Evolutionary conservation across 2,113 vertebrate species (phyloP), one percentile per base, ranked within the genome.

Genomic region (Gavia stellata): DNA sequence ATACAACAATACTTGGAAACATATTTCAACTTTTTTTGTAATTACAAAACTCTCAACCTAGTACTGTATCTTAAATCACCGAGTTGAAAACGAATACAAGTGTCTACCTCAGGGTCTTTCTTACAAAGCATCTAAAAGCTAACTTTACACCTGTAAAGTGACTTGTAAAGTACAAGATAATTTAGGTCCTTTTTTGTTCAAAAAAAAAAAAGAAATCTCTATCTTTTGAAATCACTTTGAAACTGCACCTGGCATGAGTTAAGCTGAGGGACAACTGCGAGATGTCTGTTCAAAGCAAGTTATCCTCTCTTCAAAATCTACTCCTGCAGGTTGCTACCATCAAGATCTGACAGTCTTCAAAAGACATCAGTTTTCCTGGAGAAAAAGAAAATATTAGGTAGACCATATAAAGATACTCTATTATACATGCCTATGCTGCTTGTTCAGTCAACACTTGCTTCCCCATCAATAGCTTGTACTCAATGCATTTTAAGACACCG

Each of bases 371-470:
- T 28, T 77, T 61, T 65, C 36, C 63, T 49, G 34, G 10, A 59
- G 24, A 34, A 42, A 12, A 7, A 68, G 29, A n/a, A 90, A 72
- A 18, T 10, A 55, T 0, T 9, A 65, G 8, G 17, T 15, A 91
- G 34, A 52, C 9, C 40, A 58, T 38, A 61, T 28, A 84, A 55
- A 62, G 34, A 65, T 6, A 77, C 3, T n/a, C 14, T 34, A 45
- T 5, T 33, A 4, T 10, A 49, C 1, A 0, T 17, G 33, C 10
- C 34, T n/a, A 14, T 3, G 9, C 17, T 65, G 49, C 20, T 62
- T 47, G 25, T 7, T 52, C 40, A 36, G 31, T 25, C 44, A 82
- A 44, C 25, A 16, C 50, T 29, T 25, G 8, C 33, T 62, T 52
- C 7, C 34, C 40, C n/a, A 49, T 7, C 31, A 31, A 26, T 0